phyloP scores from a whole-genome alignment of 2,797 vertebrate genomes.

The Coregonus sp. region DNA sequence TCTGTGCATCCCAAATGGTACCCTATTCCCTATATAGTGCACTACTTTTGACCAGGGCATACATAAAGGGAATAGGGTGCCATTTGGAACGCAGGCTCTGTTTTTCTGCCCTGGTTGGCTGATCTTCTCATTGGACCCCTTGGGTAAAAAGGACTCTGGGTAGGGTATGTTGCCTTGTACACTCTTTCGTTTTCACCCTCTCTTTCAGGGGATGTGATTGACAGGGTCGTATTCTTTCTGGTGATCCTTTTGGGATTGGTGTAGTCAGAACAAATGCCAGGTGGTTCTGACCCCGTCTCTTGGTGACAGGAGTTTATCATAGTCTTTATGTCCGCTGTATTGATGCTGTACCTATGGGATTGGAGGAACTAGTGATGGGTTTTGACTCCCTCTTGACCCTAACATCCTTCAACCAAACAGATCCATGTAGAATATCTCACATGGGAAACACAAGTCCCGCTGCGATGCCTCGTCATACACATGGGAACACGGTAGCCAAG shows the following conservation, averaged over 20 bases:
- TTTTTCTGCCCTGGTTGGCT: neutral
- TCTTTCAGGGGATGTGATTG: neutral
- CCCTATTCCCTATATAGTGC: neutral
- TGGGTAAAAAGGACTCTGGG: neutral
- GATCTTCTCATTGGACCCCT: neutral
- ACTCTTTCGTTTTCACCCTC: neutral
- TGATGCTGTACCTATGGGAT: neutral
- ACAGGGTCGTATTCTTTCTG: neutral
- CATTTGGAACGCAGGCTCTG: neutral
- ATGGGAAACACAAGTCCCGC: conserved; percentile 13
- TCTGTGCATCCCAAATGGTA: neutral
- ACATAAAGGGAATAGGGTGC: neutral
- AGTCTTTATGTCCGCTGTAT: neutral
- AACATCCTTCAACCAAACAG: neutral
- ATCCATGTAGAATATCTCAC: neutral
- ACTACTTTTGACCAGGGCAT: neutral
- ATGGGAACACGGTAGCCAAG: neutral
- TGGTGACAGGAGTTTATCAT: conserved; percentile 1
- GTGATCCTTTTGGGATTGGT: neutral
- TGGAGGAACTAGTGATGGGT: neutral
- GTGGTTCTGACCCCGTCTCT: neutral
- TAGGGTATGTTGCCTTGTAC: neutral
- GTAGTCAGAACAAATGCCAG: too few relatives aligned
- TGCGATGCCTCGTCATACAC: neutral
- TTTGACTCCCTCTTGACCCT: neutral